These are phyloP conservation scores for Ophion costatus DNA, from an alignment of 2,888 invertebrate genomes.

Conservation along the genomic window DNA sequence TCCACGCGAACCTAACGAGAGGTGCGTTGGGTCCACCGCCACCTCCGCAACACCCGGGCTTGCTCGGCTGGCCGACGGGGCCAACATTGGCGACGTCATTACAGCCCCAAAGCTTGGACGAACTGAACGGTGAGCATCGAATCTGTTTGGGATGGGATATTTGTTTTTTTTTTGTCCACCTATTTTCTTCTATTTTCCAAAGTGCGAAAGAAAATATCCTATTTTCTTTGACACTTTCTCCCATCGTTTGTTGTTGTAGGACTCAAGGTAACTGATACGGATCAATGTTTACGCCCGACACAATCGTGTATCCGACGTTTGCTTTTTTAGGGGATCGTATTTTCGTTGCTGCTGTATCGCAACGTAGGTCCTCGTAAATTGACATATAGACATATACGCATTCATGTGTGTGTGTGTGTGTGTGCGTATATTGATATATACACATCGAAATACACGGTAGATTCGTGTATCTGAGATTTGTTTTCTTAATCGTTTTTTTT, in stretches of 20 bases:
- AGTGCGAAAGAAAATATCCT: too few relatives aligned
- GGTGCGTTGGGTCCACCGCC: conserved; percentile 77
- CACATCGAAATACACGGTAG: too few relatives aligned
- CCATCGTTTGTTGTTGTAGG: background rate
- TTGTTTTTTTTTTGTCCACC: background rate
- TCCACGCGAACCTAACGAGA: conserved; percentile 78
- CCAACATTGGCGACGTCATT: conserved; percentile 74
- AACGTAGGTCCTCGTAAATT: background rate
- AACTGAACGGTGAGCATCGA: conserved; percentile 79
- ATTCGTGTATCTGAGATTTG: too few relatives aligned
- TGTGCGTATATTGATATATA: background rate
- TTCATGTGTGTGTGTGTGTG: background rate
- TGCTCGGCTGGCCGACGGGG: conserved; percentile 71
- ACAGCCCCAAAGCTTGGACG: conserved; percentile 78
- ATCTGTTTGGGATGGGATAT: background rate
- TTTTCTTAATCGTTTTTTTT: too few relatives aligned
- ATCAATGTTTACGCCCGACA: background rate
- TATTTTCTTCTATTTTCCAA: too few relatives aligned
- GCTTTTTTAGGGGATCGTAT: conserved; percentile 41
- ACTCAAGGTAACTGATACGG: background rate
- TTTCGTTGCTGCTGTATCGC: conserved; percentile 18
- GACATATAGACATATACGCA: background rate
- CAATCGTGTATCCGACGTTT: conserved; percentile 27
- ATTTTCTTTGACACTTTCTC: conserved; percentile 6
- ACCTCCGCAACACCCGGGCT: conserved; percentile 71